Percentiles rank a stretch among this genome's conserved stretches.
Evolutionary conservation across 2,797 vertebrate genomes (phyloP).

Genomic region (Brachyalestes nurse): DNA sequence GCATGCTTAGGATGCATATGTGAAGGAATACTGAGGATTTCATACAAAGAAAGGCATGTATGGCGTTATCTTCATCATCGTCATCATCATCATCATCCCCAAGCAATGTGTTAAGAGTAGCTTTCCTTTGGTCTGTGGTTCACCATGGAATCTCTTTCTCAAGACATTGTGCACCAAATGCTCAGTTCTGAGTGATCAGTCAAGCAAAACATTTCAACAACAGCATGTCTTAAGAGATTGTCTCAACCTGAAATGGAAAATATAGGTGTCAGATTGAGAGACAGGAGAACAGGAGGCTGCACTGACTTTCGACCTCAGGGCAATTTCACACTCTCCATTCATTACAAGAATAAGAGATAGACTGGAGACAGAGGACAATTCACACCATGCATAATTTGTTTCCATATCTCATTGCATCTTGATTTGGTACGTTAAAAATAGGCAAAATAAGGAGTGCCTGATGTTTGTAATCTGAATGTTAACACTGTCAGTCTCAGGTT

Average conservation of each 20-base stretch:
- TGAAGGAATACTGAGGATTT: neutral
- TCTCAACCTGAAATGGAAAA: neutral
- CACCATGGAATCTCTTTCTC: neutral
- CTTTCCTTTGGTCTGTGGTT: neutral
- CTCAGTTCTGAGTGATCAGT: constrained; percentile 11
- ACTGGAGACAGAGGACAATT: too few relatives aligned
- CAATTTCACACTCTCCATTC: neutral
- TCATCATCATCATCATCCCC: neutral
- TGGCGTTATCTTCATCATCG: too few relatives aligned
- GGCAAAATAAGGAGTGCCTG: too few relatives aligned
- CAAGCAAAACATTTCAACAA: constrained; percentile 23
- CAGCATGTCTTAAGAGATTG: neutral
- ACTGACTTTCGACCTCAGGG: constrained; percentile 6
- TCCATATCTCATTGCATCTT: too few relatives aligned
- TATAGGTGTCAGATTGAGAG: neutral
- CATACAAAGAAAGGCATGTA: neutral
- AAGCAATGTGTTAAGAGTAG: neutral
- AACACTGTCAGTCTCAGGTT: too few relatives aligned
- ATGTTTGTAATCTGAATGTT: too few relatives aligned
- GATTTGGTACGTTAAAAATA: too few relatives aligned
- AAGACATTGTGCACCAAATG: too few relatives aligned
- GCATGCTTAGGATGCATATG: neutral
- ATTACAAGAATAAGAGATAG: neutral
- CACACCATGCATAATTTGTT: too few relatives aligned
- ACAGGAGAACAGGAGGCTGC: neutral